Conservation (phyloP, 2,113 vertebrate genomes). For the Catagonus wagneri region DNA sequence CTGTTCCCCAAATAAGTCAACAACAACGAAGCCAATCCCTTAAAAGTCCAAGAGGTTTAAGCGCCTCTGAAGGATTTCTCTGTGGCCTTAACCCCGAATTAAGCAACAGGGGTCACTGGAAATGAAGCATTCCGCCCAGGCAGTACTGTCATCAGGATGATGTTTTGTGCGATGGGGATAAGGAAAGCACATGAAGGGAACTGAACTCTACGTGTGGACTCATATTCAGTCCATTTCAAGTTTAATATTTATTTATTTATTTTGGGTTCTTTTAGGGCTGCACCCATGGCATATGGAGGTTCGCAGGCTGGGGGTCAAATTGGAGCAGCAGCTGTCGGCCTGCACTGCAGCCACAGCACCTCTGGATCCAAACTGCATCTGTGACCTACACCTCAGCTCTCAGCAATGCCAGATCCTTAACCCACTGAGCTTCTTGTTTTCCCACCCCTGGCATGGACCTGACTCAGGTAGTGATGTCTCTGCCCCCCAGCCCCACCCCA, state of each 20-base stretch:
- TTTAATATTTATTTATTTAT: background rate
- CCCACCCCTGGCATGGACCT: background rate
- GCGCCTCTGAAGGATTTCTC: background rate
- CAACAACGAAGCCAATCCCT: background rate
- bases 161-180: background rate
- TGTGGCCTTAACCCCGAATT: background rate
- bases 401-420: too few species aligned
- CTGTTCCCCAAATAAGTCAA: background rate
- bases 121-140: background rate
- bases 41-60: background rate
- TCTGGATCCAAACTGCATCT: too few species aligned
- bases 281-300: too few species aligned
- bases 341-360: too few species aligned
- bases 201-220: background rate
- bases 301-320: too few species aligned
- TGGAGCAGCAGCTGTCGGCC: too few species aligned
- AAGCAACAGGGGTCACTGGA: background rate
- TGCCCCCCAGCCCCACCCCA: background rate
- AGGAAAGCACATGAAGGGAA: background rate
- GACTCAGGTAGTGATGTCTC: background rate
- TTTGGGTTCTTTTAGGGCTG: too few species aligned
- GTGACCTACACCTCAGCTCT: too few species aligned
- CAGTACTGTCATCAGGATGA: fast-evolving
- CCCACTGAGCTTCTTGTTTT: background rate
- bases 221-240: background rate